A percentile compares a stretch with the other conserved stretches of the same genome.
phyloP scores from a whole-genome alignment of 1,140 invertebrate species.

The Araneus ventricosus region DNA sequence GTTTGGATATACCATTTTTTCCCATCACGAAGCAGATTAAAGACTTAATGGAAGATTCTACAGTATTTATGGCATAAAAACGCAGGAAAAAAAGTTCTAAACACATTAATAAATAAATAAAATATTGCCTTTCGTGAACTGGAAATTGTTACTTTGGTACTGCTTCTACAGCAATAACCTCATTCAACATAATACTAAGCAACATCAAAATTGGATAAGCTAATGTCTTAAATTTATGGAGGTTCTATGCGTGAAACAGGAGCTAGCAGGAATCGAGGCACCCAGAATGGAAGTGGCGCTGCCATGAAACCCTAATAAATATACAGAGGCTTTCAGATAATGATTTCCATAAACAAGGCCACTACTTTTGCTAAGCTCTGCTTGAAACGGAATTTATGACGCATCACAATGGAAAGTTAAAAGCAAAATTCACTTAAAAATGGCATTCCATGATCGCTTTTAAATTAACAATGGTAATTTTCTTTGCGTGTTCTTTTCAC shows the following conservation, averaged over 20 bases:
- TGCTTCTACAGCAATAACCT: too few species aligned
- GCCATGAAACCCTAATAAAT: background rate
- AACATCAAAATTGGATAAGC: background rate
- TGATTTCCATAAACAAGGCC: background rate
- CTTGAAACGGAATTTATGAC: conserved; percentile 1
- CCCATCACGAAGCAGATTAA: too few species aligned
- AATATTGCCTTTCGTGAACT: too few species aligned
- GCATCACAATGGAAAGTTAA: conserved; percentile 4
- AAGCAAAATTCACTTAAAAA: conserved; percentile 12
- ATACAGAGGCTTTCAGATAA: background rate
- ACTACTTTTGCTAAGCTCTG: background rate
- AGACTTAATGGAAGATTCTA: too few species aligned
- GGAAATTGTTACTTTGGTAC: too few species aligned
- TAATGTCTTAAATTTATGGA: background rate
- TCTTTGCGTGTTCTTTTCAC: conserved; percentile 4
- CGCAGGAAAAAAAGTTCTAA: too few species aligned
- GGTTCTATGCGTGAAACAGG: background rate
- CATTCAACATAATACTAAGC: too few species aligned
- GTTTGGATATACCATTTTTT: too few species aligned
- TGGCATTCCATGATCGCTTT: background rate
- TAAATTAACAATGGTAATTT: conserved; percentile 32
- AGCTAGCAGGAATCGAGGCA: background rate
- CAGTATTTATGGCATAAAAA: too few species aligned
- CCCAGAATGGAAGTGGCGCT: background rate
- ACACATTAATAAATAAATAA: too few species aligned